Evolutionary conservation across 2,888 invertebrate genomes (phyloP).

Genomic region (Chrysolina americana): DNA sequence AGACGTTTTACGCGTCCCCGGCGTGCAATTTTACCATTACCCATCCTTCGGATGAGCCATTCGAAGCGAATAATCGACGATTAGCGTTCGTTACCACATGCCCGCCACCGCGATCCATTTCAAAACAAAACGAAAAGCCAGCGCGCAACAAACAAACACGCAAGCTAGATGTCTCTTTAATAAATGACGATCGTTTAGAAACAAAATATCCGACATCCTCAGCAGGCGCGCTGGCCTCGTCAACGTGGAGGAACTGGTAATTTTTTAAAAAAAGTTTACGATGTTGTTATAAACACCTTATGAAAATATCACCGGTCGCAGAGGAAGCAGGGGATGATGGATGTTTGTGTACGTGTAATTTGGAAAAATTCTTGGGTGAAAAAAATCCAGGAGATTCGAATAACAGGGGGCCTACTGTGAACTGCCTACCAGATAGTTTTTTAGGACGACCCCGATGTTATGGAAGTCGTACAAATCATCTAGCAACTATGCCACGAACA

Average conservation of each 20-base stretch:
- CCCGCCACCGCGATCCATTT: slow-evolving; percentile 7
- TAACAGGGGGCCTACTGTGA: too few relatives aligned
- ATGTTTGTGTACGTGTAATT: slow-evolving; percentile 42
- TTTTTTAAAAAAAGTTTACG: slow-evolving; percentile 40
- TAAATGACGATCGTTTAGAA: slow-evolving; percentile 46
- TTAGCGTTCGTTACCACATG: slow-evolving; percentile 14
- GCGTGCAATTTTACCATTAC: slow-evolving; percentile 11
- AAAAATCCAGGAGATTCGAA: neutral
- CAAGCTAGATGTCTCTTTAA: slow-evolving; percentile 45
- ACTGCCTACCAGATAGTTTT: too few relatives aligned
- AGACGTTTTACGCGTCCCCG: slow-evolving; percentile 3
- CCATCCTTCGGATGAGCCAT: neutral
- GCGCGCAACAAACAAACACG: slow-evolving; percentile 16
- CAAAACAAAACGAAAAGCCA: slow-evolving; percentile 19
- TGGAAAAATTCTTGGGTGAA: slow-evolving; percentile 29
- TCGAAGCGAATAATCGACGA: slow-evolving; percentile 17
- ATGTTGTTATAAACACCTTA: slow-evolving; percentile 42
- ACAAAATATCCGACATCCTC: slow-evolving; percentile 47
- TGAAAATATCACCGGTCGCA: slow-evolving; percentile 38
- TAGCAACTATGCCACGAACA: too few relatives aligned
- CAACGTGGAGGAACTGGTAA: slow-evolving; percentile 47
- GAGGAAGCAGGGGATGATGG: slow-evolving; percentile 38
- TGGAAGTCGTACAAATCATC: too few relatives aligned
- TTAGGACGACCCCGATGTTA: too few relatives aligned
- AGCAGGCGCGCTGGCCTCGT: slow-evolving; percentile 36